phyloP scores from a whole-genome alignment of 1,140 invertebrate genomes.

The Gryon sp. region DNA sequence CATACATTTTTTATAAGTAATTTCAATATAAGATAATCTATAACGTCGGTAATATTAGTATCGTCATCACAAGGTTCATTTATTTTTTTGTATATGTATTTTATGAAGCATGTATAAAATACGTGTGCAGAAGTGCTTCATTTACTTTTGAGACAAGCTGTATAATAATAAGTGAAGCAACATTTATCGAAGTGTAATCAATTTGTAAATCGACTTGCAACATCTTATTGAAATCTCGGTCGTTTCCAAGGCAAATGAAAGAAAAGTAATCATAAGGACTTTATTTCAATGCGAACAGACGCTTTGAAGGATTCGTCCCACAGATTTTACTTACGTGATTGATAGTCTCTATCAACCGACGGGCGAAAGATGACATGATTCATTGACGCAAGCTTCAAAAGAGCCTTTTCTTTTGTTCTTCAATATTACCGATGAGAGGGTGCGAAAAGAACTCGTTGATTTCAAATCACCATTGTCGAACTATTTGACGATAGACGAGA shows the following conservation, averaged over 20 bases:
- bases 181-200: neutral
- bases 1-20: no score
- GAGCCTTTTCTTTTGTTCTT: constrained; percentile 53
- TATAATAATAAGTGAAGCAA: no score
- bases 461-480: constrained; percentile 58
- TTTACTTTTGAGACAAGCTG: neutral
- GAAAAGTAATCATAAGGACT: constrained; percentile 28
- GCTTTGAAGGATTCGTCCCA: constrained; percentile 17
- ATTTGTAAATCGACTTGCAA: neutral
- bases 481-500: constrained; percentile 63
- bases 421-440: constrained; percentile 27
- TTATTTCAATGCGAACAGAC: constrained; percentile 20
- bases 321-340: constrained; percentile 66
- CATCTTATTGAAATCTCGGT: neutral
- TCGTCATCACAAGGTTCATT: no score
- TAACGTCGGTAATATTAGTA: no score
- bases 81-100: no score
- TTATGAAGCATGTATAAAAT: no score
- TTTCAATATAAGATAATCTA: no score
- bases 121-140: no score
- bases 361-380: constrained; percentile 70
- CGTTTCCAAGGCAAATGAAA: constrained; percentile 6
- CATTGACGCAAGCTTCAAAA: constrained; percentile 59
- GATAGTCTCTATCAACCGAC: constrained; percentile 68
- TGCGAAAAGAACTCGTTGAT: constrained; percentile 53